Conservation (phyloP, 2,888 invertebrate genomes). For the Amiota mariae region DNA sequence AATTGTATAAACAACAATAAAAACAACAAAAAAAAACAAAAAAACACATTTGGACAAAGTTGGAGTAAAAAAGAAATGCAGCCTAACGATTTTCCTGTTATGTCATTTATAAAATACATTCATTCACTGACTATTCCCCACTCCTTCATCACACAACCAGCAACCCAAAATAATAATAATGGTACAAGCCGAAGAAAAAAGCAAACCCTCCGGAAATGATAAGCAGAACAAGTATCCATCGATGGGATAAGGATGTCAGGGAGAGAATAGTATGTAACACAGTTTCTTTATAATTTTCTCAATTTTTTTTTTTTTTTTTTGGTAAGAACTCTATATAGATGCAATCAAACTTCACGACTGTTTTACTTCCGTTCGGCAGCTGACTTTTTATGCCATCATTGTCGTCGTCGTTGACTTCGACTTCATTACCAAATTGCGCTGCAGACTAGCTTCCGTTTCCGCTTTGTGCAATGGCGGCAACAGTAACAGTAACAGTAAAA, state of each 20-base stretch:
- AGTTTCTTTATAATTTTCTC: too few relatives aligned
- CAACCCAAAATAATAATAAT: too few relatives aligned
- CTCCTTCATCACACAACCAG: too few relatives aligned
- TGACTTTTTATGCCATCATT: neutral
- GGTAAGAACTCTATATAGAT: slow-evolving; percentile 17
- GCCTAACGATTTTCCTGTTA: slow-evolving; percentile 67
- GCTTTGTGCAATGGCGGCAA: slow-evolving; percentile 52
- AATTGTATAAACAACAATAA: slow-evolving; percentile 10
- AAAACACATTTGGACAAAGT: neutral
- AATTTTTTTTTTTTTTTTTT: too few relatives aligned
- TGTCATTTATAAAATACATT: slow-evolving; percentile 47
- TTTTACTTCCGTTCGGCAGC: slow-evolving; percentile 20
- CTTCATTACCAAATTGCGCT: slow-evolving; percentile 67
- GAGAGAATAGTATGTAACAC: neutral
- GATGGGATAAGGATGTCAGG: neutral
- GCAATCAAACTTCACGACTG: slow-evolving; percentile 33
- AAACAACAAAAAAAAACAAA: too few relatives aligned
- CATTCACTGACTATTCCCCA: too few relatives aligned
- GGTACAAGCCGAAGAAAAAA: too few relatives aligned
- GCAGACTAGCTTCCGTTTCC: slow-evolving; percentile 61
- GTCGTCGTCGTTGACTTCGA: slow-evolving; percentile 34
- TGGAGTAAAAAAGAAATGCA: slow-evolving; percentile 27
- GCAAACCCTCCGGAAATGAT: neutral
- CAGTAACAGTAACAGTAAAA: neutral
- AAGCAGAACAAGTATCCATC: neutral